Evolutionary conservation across 2,113 vertebrate genomes (phyloP), one percentile per base, ranked within the genome.

Genomic region (Noturus placidus): DNA sequence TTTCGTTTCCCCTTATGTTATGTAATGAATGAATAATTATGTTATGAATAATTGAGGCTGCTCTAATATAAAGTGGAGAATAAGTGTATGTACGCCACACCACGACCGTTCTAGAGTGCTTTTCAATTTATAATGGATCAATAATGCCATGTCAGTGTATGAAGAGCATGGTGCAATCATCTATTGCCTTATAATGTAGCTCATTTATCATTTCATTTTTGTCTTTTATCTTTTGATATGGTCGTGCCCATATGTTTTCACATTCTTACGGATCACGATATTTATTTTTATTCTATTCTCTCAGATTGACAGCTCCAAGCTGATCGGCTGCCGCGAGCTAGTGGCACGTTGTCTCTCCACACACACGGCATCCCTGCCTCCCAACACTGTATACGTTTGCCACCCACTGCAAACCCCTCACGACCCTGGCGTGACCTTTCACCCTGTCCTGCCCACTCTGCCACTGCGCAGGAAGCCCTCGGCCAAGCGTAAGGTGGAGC

Each of bases 341-440:
- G 97, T 96, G 92, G 96, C 97, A 90, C 95, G 95, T 94, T 95
- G 96, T 93, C 97, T 99, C 93, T 99, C 97, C 94, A 93, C 95
- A 88, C 94, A 91, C 88, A 96, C 94, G 93, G 93, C 95, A 95
- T 95, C 97, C 95, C 95, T 96, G 94, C 97, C 94, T 95, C 96
- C 96, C 85, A 99, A 99, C 93, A 95, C 97, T 91, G 96, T 99
- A 92, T 99, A 99, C 95, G 97, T 99, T 97, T 99, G 98, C 97
- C 97, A 94, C 90, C 96, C 98, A 93, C 95, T 96, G 92, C 95
- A 77, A 11, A 35, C 94, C 93, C 96, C 95, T 72, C 93, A 59
- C 89, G 94, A 94, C 94, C 90, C 85, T 50, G 92, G 90, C 83
- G 94, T 9, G 88, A 67, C 79, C 69, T 30, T 81, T 74, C 76